Base-by-base conservation (phyloP, 2,113 vertebrate genomes). In the Cebus imitator region DNA sequence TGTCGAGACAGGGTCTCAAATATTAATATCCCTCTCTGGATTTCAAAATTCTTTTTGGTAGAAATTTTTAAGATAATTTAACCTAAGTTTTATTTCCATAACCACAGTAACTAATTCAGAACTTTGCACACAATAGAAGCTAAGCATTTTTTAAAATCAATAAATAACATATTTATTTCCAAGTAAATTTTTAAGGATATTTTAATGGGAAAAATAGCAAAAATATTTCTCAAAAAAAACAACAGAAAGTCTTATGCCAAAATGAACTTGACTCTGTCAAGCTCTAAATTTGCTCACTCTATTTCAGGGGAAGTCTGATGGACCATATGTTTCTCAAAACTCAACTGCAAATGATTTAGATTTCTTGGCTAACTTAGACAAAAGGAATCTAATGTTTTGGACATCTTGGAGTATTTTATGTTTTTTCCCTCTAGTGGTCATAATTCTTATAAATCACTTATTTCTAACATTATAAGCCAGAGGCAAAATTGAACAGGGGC, bases 361-460 rank as follows among this genome's bases (percentile, higher is more conserved):
- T 64, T 48, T 95, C 64, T 94, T 32, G 43, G 14, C 13, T 95
- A 84, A 61, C 21, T 96, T 88, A 90, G 40, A 96, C 40, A 97
- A 89, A 92, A 68, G 76, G 57, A 95, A 79, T 91, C 40, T 68
- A 98, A 91, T 10, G 2, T 92, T 37, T 91, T 90, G 40, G 48
- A n/a, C 73, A 43, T 57, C 93, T 93, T 85, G 86, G 89, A 75
- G 79, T 32, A 70, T 48, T 95, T 97, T 90, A 96, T 58, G 37
- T 1, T 78, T 98, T 98, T 97, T n/a, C 92, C 30, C 35, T 81
- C 16, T 43, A 94, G 45, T 81, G 81, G 84, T 93, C 93, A 20
- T 96, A 98, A 91, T 23, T 95, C 43, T 86, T 97, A 80, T 8
- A 90, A 79, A 95, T 96, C 80, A 32, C 66, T 96, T 98, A 61